Evolutionary conservation across 1,140 invertebrate genomes (phyloP), one percentile per base, ranked within the genome.

Genomic region (Conus betulinus): DNA sequence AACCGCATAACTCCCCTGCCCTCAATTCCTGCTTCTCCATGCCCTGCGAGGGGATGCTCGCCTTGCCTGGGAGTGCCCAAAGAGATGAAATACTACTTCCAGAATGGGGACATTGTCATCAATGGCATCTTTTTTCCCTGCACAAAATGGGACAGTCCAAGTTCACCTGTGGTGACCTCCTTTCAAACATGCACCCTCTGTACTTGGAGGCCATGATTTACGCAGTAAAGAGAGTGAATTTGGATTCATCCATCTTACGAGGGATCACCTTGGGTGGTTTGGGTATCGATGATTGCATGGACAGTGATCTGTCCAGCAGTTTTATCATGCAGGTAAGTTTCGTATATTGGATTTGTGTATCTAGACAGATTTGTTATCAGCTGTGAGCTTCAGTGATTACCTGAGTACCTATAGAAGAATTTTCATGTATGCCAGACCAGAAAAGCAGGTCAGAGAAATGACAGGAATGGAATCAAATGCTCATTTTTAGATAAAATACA

Each of bases 121-220:
- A 93, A 91, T 86, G 93, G 93, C 17, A 88, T 93, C 13, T 94
- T 94, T 94, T 94, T 88, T 92, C 92, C 63, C 79, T 94, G 10
- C 94, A 94, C 85, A 57, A 90, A 11, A 51, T 60, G 8, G 93
- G 93, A 0, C 17, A 3, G 0, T 82, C 79, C n/a, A 90, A 91
- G 39, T 71, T 93, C 25, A 90, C 90, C 25, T 94, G 93, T 90
- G 94, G 92, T 51, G 52, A 74, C 5, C 90, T 87, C 13, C 71
- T 88, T 8, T 88, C 91, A 67, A 90, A 90, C 27, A 96, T 97
- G 5, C 93, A 98, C 27, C 81, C 78, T 51, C 74, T 86, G 93
- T 96, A 97, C 20, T 94, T 98, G 74, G 97, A 98, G 94, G 97
- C 97, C 3, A 97, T 98, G 97, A 95, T 97, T 0, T 98, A 97